Percentiles rank a stretch among this genome's conserved stretches.
Conservation (phyloP, 2,888 invertebrate species). For the Nomada fucata region DNA sequence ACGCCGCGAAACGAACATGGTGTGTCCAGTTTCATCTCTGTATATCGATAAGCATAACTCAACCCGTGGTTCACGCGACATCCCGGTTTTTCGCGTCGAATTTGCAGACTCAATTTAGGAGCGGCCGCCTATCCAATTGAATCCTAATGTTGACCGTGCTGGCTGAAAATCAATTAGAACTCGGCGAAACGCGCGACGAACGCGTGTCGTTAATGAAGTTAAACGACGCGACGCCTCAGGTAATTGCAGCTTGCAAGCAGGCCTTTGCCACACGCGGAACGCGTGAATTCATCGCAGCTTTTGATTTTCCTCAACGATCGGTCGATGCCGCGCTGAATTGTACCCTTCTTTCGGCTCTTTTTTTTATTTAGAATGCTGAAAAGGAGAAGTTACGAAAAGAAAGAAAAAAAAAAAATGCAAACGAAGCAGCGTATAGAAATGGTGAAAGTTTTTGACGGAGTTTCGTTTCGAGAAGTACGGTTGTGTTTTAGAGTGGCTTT, state of each 20-base stretch:
- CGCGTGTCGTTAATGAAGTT: conserved; percentile 53
- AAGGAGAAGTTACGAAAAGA: background rate
- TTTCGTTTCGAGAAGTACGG: background rate
- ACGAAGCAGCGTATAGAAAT: background rate
- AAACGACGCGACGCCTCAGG: conserved; percentile 48
- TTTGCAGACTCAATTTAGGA: conserved; percentile 47
- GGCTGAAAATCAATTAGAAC: conserved; percentile 59
- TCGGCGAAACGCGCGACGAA: conserved; percentile 44
- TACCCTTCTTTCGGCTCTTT: background rate
- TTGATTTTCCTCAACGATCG: background rate
- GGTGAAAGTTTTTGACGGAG: conserved; percentile 39
- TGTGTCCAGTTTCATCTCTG: background rate
- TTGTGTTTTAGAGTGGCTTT: conserved; percentile 19
- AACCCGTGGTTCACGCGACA: background rate
- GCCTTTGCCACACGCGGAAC: conserved; percentile 5
- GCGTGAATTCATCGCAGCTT: conserved; percentile 8
- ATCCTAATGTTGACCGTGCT: conserved; percentile 51
- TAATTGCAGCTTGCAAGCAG: conserved; percentile 42
- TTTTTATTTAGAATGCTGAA: background rate
- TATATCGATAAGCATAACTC: conserved; percentile 31
- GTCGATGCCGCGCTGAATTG: background rate
- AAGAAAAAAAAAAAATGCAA: background rate
- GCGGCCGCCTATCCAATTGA: conserved; percentile 47
- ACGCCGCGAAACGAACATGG: background rate
- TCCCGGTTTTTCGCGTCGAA: conserved; percentile 37